A percentile compares a stretch with the other conserved stretches of the same genome.
Conservation (phyloP, 1,140 invertebrate species). For the Oppia nitens region DNA sequence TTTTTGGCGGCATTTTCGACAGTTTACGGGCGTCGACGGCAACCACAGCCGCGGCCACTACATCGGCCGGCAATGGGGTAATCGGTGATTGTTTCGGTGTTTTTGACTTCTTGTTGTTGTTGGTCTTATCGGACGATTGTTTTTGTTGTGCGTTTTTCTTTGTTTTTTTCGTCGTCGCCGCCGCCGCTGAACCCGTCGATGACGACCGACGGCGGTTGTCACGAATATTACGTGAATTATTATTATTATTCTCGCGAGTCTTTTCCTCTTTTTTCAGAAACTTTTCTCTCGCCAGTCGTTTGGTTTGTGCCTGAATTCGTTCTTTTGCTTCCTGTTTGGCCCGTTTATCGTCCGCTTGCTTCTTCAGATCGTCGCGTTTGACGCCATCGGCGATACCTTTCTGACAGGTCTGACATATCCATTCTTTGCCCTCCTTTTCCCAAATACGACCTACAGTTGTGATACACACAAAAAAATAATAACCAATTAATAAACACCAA, state of each 20-base stretch:
- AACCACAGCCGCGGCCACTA: too few relatives aligned
- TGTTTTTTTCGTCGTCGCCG: too few relatives aligned
- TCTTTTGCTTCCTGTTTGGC: constrained; percentile 3
- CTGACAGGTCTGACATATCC: constrained; percentile 69
- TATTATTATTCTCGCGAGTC: too few relatives aligned
- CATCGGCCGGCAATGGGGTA: neutral
- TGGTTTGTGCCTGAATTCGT: neutral
- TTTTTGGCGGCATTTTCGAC: neutral
- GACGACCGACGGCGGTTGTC: too few relatives aligned
- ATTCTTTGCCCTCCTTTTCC: constrained; percentile 71
- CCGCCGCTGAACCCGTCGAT: too few relatives aligned
- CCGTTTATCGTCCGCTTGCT: neutral
- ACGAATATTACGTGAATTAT: too few relatives aligned
- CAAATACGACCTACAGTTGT: constrained; percentile 41
- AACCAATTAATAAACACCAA: neutral
- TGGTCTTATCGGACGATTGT: too few relatives aligned
- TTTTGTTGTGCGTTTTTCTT: too few relatives aligned
- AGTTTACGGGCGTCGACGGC: too few relatives aligned
- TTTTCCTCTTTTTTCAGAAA: neutral
- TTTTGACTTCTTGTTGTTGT: neutral
- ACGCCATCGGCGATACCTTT: constrained; percentile 33
- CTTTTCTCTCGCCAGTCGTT: neutral
- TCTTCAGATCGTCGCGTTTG: neutral
- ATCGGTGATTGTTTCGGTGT: neutral
- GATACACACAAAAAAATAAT: neutral